Percentiles rank a stretch among this genome's conserved stretches.
Conservation (phyloP, 2,113 vertebrate genomes). For the Plectropomus leopardus region DNA sequence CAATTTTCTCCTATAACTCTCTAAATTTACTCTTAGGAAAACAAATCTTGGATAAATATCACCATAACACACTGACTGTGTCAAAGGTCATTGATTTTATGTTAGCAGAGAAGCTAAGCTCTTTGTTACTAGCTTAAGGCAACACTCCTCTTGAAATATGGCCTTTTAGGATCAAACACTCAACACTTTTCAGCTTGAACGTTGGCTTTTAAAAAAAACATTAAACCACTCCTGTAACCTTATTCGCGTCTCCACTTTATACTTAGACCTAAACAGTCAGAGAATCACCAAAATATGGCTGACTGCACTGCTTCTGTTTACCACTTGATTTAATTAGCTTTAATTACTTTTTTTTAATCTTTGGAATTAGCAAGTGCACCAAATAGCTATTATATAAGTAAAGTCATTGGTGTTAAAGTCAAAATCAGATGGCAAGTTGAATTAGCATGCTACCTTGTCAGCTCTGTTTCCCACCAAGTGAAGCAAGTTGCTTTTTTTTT, state of each 20-base stretch:
- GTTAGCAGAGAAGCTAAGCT: constrained; percentile 11
- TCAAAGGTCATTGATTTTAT: constrained; percentile 13
- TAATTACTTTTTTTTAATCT: neutral
- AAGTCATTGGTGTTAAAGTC: neutral
- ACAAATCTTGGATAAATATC: constrained; percentile 4
- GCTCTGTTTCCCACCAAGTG: neutral
- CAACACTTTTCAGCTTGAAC: neutral
- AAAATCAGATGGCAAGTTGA: constrained; percentile 8
- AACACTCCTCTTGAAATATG: neutral
- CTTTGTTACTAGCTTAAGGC: constrained; percentile 8
- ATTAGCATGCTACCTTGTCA: neutral
- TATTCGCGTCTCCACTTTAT: neutral
- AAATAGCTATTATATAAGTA: neutral
- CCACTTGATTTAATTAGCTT: neutral
- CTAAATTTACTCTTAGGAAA: neutral
- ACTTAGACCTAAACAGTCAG: neutral
- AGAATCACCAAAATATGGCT: constrained; percentile 1
- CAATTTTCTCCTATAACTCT: neutral
- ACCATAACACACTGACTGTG: neutral
- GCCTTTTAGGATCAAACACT: constrained; percentile 17
- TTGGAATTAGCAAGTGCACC: neutral
- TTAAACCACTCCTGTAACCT: constrained; percentile 8
- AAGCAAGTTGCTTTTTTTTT: neutral
- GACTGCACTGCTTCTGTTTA: neutral
- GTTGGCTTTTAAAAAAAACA: neutral